Conservation (phyloP, 2,888 invertebrate genomes). For the Drosophila borealis region DNA sequence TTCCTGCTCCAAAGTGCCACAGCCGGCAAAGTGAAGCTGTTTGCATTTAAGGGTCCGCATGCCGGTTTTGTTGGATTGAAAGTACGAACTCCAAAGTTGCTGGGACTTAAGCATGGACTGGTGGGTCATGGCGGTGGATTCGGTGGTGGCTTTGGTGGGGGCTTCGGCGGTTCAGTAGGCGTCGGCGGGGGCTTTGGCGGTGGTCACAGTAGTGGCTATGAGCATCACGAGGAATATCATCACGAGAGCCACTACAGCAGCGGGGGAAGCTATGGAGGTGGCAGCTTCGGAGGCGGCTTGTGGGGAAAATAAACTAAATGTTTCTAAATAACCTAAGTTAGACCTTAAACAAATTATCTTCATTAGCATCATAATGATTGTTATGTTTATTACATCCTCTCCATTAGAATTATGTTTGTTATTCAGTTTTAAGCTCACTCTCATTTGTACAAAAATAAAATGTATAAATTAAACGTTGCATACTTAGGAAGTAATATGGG, state of each 20-base stretch:
- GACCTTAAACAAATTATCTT: constrained; percentile 15
- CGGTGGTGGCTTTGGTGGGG: constrained; percentile 42
- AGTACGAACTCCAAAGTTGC: constrained; percentile 71
- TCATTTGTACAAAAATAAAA: constrained; percentile 22
- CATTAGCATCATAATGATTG: constrained; percentile 37
- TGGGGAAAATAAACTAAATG: constrained; percentile 61
- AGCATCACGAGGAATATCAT: constrained; percentile 72
- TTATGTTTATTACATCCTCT: constrained; percentile 38
- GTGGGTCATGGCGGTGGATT: constrained; percentile 44
- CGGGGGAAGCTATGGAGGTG: constrained; percentile 59
- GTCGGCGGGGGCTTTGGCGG: constrained; percentile 52
- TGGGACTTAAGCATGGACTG: constrained; percentile 74
- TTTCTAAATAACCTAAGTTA: constrained; percentile 3
- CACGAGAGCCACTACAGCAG: constrained; percentile 70
- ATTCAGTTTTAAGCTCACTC: constrained; percentile 61
- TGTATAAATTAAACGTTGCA: not conserved
- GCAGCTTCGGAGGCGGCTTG: constrained; percentile 46
- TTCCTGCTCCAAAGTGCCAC: constrained; percentile 30
- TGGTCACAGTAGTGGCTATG: constrained; percentile 59
- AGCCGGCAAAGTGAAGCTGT: constrained; percentile 74
- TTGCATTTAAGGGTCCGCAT: constrained; percentile 77
- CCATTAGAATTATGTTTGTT: constrained; percentile 55
- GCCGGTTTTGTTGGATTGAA: constrained; percentile 72
- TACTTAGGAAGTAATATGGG: not conserved
- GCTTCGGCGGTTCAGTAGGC: constrained; percentile 30